These are phyloP conservation scores for Scomber japonicus DNA, from an alignment of 2,113 vertebrate species.

Conservation along the genomic window DNA sequence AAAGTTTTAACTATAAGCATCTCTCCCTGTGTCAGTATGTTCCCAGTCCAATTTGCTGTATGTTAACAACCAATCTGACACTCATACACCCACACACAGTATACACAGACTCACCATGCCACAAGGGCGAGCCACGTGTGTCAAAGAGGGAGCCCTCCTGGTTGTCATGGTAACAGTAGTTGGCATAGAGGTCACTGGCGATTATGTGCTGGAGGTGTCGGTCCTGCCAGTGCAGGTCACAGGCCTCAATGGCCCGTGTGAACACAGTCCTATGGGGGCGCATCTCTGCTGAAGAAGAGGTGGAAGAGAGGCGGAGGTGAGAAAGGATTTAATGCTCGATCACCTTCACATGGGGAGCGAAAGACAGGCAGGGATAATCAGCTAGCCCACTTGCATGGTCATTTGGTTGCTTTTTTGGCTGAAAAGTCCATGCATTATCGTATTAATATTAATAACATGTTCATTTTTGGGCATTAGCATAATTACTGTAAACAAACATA, in stretches of 20 bases:
- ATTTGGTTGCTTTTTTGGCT: background rate
- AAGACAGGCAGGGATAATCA: background rate
- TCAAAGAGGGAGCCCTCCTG: conserved; percentile 97
- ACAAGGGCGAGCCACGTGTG: conserved; percentile 96
- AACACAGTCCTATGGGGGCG: conserved; percentile 98
- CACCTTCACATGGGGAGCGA: background rate
- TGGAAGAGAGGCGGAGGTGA: background rate
- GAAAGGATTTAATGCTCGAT: background rate
- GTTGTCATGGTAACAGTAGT: conserved; percentile 99
- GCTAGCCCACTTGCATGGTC: background rate
- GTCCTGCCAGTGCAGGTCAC: conserved; percentile 99
- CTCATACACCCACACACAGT: background rate
- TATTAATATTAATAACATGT: conserved; percentile 7
- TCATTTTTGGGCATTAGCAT: conserved; percentile 17
- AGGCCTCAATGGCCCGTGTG: conserved; percentile 97
- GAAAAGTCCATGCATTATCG: background rate
- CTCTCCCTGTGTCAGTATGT: background rate
- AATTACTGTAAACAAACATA: conserved; percentile 39
- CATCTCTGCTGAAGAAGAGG: conserved; percentile 66
- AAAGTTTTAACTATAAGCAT: background rate
- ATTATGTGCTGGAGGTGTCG: conserved; percentile 99
- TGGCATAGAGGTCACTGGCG: conserved; percentile 96
- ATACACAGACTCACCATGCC: conserved; percentile 91
- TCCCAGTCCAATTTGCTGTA: background rate
- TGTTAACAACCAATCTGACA: conserved; percentile 19